Base-by-base conservation (phyloP, 2,113 vertebrate genomes). In the Clarias magur region DNA sequence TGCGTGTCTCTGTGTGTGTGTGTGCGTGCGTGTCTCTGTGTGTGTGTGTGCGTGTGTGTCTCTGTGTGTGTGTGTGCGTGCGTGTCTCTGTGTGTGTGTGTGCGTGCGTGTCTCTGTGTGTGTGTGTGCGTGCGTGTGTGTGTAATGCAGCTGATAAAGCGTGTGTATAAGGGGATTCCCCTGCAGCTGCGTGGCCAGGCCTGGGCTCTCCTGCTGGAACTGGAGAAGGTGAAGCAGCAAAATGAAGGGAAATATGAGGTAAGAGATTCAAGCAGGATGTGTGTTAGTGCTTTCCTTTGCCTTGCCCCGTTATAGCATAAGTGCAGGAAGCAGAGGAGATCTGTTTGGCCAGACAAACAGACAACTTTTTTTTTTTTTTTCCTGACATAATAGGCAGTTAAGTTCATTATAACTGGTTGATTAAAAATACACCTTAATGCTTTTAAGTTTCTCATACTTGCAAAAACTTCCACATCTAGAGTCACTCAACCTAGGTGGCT, bases 81-180 rank as follows among this genome's bases (percentile, higher is more conserved):
- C 2, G 34, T 34, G 34, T 34, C 1, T 34, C 1, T 34, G 34
- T 34, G 34, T 34, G 34, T 34, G 57, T 54, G 19, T 87, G 10
- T 73, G 34, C 88, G 67, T 89, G 53, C 38, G 9, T 80, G 19
- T 59, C 10, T 86, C 57, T 84, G 16, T 84, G 62, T 30, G 4
- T n/a, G 16, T 88, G 54, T 88, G 53, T 89, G 23, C 25, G 16
- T 85, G n/a, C 27, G 57, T 56, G 25, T 88, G 70, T 83, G 11
- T 86, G 59, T 12, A 82, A 34, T 89, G 25, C 93, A 98, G 97
- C 95, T 98, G 96, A 93, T 92, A 83, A 97, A 97, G 84, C 95
- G 97, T 8, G 96, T 98, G 16, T 98, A 97, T 91, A 98, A 98
- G 93, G 97, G 97, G 42, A 96, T 98, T 90, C 97, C 97, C 0